Base-by-base conservation (phyloP, 2,797 vertebrate species). In the Danio jaintianensis region DNA sequence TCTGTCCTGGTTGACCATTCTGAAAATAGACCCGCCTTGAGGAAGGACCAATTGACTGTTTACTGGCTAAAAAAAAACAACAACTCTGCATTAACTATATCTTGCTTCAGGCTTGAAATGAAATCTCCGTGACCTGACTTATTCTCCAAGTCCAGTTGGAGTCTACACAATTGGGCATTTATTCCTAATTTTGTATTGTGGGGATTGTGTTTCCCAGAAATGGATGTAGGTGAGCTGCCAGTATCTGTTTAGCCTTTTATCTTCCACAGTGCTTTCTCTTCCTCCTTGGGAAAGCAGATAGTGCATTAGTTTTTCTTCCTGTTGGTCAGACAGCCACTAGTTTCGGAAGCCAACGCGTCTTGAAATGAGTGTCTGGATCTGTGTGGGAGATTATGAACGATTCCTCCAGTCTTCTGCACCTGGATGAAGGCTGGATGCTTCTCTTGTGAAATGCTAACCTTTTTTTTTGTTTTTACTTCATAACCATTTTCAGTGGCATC, bases 301-400 rank as follows among this genome's bases (percentile, higher is more conserved):
- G 38, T 18, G 18, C 68, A 15, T 66, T 69, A 18, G 50, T 53
- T 18, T 20, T 18, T 78, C 22, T 81, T 56, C 64, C 2, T 47
- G 59, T 68, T 38, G 69, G 69, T 67, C 47, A 77, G 63, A 80
- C 15, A 16, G 40, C 2, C 7, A 56, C 62, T 13, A 55, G 80
- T 72, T 75, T 78, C 42, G 56, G 77, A 71, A 79, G 77, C 66
- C 58, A 61, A 16, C 36, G 4, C 29, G 9, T 62, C 67, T 6
- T 79, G 67, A 70, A 78, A 70, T 50, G 8, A 66, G 36, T 68
- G 58, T 81, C 45, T 83, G 59, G 38, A 69, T 52, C 47, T 68
- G 75, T 80, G 76, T 85, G 63, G 77, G 80, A 75, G 64, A 18
- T 64, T 64, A 18, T 15, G 18, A 38, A 79, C 8, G 53, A 63